Base-by-base conservation (phyloP, 2,113 vertebrate species). In the Nothobranchius kuhntae region DNA sequence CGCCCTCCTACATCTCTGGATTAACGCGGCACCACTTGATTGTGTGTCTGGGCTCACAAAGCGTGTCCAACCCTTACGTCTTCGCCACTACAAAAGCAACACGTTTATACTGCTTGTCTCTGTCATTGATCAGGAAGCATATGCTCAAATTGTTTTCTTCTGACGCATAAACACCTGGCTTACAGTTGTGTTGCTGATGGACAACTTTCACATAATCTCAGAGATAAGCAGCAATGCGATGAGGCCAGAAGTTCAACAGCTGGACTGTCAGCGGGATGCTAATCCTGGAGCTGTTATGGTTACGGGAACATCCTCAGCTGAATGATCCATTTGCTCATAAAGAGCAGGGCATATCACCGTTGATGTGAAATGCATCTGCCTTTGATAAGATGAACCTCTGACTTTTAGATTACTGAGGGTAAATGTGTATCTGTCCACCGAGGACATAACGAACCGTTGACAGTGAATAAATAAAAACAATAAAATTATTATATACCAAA, bases 281-380 rank as follows among this genome's bases (percentile, higher is more conserved):
- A 85, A 91, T 87, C 87, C 87, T 52, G 0, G 14, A 72, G 78
- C 59, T 78, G 87, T 85, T 78, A 85, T 77, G 35, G 66, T 81
- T 71, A 82, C 10, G 21, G 69, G 81, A 76, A 84, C 78, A 86
- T 83, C 80, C 78, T 68, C 38, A 7, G 53, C 38, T 58, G 76
- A 69, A 54, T 88, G 61, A 86, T 68, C 70, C 60, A 73, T 75
- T 68, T 67, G 78, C 70, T 61, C n/a, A 56, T 80, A 83, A 84
- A 73, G 48, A 81, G 15, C 48, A 71, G 7, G 53, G 26, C 38
- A 38, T 72, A 55, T 44, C 66, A 24, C 60, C 61, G 73, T 74
- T 78, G 46, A 74, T 65, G 80, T 72, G 54, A 82, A 73, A 67
- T 15, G 40, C 38, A 1, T 57, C 47, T 26, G 46, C 52, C 59